Percentiles rank a stretch among this genome's conserved stretches.
phyloP scores from a whole-genome alignment of 2,797 vertebrate genomes.

The Ptychadena robeensis region DNA sequence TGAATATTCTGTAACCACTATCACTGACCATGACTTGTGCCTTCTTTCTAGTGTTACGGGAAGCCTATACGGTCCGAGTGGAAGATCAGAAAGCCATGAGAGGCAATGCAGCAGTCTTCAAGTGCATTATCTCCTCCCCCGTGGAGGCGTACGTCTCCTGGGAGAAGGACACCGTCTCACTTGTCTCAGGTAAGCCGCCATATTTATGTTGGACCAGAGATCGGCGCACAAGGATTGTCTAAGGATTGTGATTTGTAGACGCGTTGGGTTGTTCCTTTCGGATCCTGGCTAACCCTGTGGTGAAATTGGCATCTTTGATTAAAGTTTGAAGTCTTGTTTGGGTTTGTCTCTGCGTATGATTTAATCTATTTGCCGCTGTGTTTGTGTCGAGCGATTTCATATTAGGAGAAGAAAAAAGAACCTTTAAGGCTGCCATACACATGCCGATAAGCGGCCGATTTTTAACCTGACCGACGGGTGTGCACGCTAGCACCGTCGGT shows the following conservation, averaged over 20 bases:
- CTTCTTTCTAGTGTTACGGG: conserved; percentile 86
- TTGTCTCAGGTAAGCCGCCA: conserved; percentile 92
- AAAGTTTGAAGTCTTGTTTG: background rate
- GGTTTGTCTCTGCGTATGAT: conserved; percentile 28
- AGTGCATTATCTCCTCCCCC: conserved; percentile 99
- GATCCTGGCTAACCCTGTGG: background rate
- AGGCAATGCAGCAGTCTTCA: conserved; percentile 99
- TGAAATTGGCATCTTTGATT: background rate
- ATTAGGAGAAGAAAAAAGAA: background rate
- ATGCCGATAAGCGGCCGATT: no score
- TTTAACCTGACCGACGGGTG: no score
- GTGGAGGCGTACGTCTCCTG: conserved; percentile 98
- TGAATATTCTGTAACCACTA: background rate
- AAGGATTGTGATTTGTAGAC: background rate
- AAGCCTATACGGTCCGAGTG: conserved; percentile 98
- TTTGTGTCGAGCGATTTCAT: background rate
- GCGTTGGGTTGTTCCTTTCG: background rate
- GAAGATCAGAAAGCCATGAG: conserved; percentile 99
- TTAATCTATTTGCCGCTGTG: background rate
- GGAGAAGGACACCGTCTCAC: conserved; percentile 99
- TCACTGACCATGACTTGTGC: background rate
- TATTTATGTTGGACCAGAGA: background rate
- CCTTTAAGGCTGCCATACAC: no score
- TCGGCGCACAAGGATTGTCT: background rate
- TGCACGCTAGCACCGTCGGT: no score